phyloP scores from a whole-genome alignment of 2,113 vertebrate species.

The Alectura lathami region DNA sequence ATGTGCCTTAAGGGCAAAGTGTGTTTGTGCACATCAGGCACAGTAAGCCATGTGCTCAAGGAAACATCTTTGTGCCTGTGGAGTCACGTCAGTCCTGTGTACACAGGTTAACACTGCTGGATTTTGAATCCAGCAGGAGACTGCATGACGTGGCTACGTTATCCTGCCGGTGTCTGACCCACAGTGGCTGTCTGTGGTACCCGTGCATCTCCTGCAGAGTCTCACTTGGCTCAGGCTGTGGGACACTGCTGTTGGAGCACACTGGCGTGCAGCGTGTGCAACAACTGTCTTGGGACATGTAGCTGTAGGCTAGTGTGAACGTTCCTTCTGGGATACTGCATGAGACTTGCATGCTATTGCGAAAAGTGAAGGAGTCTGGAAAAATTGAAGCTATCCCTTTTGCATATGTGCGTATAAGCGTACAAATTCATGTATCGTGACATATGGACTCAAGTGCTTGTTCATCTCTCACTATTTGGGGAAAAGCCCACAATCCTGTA shows the following conservation, averaged over 20 bases:
- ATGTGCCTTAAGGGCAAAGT: background rate
- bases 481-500: background rate
- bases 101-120: background rate
- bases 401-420: background rate
- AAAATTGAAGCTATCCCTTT: background rate
- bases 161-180: background rate
- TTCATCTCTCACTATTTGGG: constrained; percentile 35
- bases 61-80: background rate
- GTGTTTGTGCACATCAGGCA: background rate
- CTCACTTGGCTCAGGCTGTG: background rate
- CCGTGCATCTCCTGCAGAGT: background rate
- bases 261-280: background rate
- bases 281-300: background rate
- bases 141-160: background rate
- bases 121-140: background rate
- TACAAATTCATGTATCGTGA: background rate
- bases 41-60: background rate
- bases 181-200: background rate
- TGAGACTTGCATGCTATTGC: background rate
- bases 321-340: constrained; percentile 39
- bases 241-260: background rate
- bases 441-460: background rate
- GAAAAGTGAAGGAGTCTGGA: background rate
- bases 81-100: background rate
- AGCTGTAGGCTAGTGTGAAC: background rate